phyloP scores from a whole-genome alignment of 2,113 vertebrate species.

The Cyphomyrus discorhynchus region DNA sequence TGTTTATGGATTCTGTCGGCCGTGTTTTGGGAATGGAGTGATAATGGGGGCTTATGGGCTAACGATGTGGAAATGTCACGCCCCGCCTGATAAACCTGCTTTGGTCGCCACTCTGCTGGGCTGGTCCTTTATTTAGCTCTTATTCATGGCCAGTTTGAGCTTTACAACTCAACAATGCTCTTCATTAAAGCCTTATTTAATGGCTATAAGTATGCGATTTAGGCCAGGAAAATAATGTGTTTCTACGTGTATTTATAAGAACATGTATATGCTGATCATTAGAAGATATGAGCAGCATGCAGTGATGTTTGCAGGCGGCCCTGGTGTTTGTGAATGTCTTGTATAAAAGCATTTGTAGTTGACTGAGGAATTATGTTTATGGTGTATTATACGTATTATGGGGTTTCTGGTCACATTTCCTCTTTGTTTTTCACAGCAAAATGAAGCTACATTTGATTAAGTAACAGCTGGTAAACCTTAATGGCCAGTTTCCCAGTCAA shows the following conservation, averaged over 20 bases:
- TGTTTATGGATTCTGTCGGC: conserved; percentile 30
- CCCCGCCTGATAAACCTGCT: conserved; percentile 30
- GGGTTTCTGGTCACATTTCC: not conserved
- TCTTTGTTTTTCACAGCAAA: not conserved
- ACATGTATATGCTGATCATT: not conserved
- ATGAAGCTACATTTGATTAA: not conserved
- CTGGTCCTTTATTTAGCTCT: conserved; percentile 14
- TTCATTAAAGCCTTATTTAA: not conserved
- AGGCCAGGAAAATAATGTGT: not conserved
- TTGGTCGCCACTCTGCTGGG: not conserved
- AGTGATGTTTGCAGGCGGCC: not conserved
- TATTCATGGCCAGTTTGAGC: not conserved
- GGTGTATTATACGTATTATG: not conserved
- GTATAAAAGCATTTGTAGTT: not conserved
- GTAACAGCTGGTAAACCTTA: not conserved
- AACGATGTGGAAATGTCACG: conserved; percentile 38
- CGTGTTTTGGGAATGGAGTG: conserved; percentile 38
- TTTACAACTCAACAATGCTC: not conserved
- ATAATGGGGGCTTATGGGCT: conserved; percentile 32
- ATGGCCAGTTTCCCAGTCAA: too few relatives aligned
- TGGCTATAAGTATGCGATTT: not conserved
- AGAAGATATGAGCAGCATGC: not conserved
- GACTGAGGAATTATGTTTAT: not conserved
- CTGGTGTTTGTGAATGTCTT: not conserved
- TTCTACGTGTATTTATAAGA: not conserved